These are phyloP conservation scores for Eucidaris tribuloides DNA, from an alignment of 35 echinoderm and acorn worm genomes.

Conservation along the genomic window DNA sequence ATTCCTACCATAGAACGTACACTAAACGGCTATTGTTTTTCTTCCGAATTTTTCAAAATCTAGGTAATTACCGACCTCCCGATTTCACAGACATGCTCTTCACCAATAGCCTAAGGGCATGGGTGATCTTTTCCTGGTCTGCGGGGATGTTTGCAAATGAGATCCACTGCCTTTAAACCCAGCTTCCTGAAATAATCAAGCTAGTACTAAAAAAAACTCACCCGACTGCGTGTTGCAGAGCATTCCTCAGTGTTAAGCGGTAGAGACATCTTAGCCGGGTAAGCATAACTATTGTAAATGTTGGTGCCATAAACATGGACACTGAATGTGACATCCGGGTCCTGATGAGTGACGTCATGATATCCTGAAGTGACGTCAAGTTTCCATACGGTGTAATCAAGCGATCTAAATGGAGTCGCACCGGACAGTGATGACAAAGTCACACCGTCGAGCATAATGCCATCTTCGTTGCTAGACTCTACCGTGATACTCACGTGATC, in stretches of 20 bases:
- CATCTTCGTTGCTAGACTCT: slow-evolving; percentile 11
- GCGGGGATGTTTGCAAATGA: no score
- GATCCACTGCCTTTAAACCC: no score
- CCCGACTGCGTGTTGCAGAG: no score
- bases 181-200: no score
- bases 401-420: background rate
- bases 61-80: no score
- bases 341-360: background rate
- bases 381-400: background rate
- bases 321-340: background rate
- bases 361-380: background rate
- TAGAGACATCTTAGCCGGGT: background rate
- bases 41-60: no score
- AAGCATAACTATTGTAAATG: slow-evolving; percentile 12
- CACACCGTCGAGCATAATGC: background rate
- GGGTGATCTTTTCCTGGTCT: no score
- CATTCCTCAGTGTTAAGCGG: background rate
- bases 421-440: background rate
- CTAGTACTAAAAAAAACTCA: no score
- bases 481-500: slow-evolving; percentile 61
- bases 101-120: no score
- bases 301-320: background rate
- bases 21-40: no score
- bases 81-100: no score
- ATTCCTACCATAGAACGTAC: no score